Evolutionary conservation across 2,888 invertebrate genomes (phyloP).

Genomic region (Petrolisthes cinctipes): DNA sequence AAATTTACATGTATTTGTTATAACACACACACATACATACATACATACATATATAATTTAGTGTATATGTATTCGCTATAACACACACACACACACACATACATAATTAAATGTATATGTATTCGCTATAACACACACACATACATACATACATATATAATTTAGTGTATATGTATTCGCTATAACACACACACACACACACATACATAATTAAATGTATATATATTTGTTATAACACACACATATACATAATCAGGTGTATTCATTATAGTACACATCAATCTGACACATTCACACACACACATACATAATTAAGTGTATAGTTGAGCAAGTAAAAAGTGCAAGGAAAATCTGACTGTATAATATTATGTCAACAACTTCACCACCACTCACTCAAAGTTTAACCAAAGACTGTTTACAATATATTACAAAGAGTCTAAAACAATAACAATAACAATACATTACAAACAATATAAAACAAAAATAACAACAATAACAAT

Average conservation of each 20-base stretch:
- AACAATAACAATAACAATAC: too few species aligned
- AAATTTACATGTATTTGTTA: constrained; percentile 41
- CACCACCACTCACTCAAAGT: too few species aligned
- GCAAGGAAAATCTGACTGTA: too few species aligned
- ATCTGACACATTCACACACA: too few species aligned
- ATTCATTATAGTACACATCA: background rate
- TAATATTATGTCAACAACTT: too few species aligned
- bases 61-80: background rate
- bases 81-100: constrained; percentile 4
- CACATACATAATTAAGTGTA: background rate
- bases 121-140: background rate
- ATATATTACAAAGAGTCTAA: too few species aligned
- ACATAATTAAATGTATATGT: background rate
- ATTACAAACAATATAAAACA: too few species aligned
- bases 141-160: constrained; percentile 1
- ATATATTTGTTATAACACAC: background rate
- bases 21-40: background rate
- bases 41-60: background rate
- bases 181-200: constrained; percentile 67
- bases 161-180: too few species aligned
- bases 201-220: background rate
- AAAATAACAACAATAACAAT: too few species aligned
- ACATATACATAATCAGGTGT: background rate
- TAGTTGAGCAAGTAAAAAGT: too few species aligned
- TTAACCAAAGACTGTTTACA: too few species aligned